Evolutionary conservation across 2,797 vertebrate species (phyloP), one percentile per base, ranked within the genome.

Genomic region (Benthosema pterotum): DNA sequence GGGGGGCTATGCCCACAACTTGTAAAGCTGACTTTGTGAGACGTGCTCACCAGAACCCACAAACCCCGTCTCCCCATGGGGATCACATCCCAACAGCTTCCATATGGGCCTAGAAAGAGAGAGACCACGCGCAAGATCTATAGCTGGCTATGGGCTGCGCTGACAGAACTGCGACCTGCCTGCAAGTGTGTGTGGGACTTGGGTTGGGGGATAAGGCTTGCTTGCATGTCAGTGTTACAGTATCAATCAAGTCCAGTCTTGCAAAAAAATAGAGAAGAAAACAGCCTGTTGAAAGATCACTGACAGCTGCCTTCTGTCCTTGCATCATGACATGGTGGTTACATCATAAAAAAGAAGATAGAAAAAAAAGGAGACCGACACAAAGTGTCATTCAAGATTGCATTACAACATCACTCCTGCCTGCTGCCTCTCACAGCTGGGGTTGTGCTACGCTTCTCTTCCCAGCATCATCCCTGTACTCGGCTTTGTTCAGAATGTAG

Each of bases 51-150:
- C 83, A 77, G 84, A 88, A 82, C 68, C 83, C 75, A 82, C n/a
- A n/a, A n/a, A n/a, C n/a, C n/a, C n/a, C n/a, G n/a, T n/a, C 85
- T 38, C 75, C 87, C 78, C 77, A 76, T 63, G 63, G 81, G 77
- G 79, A 78, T 85, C 80, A 72, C 68, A 75, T 74, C 80, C 76
- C 84, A 90, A 91, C 81, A 78, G 70, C 81, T 90, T 91, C 90
- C 89, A 90, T 86, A 89, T 91, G 90, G 75, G 78, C 83, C 83
- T 78, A 73, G 65, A 87, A 79, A 76, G 79, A 43, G 81, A 79
- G 82, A 73, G 71, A 73, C 63, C 86, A 79, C 74, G 79, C 16
- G 79, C 76, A 28, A 83, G 80, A 88, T 86, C 79, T 84, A 88
- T 53, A 71, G 63, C 56, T 16, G 60, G 60, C 71, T 71, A 67